Evolutionary conservation across 1,140 invertebrate genomes (phyloP).

Genomic region (Aporrectodea caliginosa): DNA sequence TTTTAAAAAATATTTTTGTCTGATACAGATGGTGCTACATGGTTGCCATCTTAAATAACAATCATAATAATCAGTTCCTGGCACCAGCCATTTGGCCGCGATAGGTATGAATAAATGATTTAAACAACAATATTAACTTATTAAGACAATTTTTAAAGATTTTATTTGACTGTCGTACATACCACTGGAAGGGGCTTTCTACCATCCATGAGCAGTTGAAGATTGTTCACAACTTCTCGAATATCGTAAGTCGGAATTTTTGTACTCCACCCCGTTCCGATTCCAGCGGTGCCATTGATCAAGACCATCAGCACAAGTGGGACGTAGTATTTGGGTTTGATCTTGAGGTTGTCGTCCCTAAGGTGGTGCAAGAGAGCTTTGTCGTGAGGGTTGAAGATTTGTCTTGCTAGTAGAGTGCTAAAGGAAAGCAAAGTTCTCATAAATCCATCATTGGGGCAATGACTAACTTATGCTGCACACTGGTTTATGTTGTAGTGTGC

Average conservation of each 20-base stretch:
- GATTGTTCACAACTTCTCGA: slow-evolving; percentile 80
- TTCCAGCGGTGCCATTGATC: slow-evolving; percentile 95
- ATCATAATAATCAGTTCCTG: no score
- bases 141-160: no score
- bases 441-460: no score
- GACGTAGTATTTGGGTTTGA: slow-evolving; percentile 84
- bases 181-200: slow-evolving; percentile 73
- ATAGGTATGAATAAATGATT: no score
- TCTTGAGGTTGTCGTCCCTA: slow-evolving; percentile 88
- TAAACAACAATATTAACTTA: no score
- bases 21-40: no score
- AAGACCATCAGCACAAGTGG: slow-evolving; percentile 96
- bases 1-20: no score
- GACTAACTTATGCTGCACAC: no score
- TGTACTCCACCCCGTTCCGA: slow-evolving; percentile 98
- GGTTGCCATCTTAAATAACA: no score
- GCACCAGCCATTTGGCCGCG: no score
- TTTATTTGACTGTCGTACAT: slow-evolving; percentile 26
- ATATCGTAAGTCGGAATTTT: slow-evolving; percentile 96
- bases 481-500: no score
- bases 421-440: no score
- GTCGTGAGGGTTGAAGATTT: slow-evolving; percentile 84
- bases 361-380: slow-evolving; percentile 82
- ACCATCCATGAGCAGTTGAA: slow-evolving; percentile 76
- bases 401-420: slow-evolving; percentile 68